These are phyloP conservation scores for Venustaconcha ellipsiformis DNA, from an alignment of 1,140 invertebrate species.

Conservation along the genomic window DNA sequence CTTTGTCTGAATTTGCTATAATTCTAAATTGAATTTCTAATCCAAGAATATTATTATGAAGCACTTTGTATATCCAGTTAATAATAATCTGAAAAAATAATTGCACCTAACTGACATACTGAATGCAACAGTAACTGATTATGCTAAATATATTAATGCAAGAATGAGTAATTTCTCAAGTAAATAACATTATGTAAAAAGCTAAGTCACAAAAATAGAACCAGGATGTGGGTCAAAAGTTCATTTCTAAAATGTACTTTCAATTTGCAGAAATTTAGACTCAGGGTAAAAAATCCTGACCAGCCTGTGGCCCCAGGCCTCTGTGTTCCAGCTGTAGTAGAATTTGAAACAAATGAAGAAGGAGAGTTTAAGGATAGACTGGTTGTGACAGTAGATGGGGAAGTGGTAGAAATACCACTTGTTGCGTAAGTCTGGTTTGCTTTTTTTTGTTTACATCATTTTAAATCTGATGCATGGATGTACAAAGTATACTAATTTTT, in stretches of 20 bases:
- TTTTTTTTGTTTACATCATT: background rate
- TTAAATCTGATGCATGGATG: background rate
- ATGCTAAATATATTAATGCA: no score
- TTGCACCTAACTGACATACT: no score
- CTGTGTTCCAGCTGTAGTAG: constrained; percentile 58
- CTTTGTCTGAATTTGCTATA: no score
- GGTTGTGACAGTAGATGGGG: constrained; percentile 65
- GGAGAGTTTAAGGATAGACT: constrained; percentile 58
- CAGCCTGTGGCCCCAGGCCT: constrained; percentile 65
- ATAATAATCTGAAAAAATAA: no score
- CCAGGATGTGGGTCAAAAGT: no score
- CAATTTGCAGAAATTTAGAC: constrained; percentile 56
- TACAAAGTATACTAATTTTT: background rate
- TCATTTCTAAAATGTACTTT: background rate
- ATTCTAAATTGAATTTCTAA: no score
- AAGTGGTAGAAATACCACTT: constrained; percentile 66
- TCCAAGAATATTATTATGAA: no score
- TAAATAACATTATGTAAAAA: no score
- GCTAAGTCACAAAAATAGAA: no score
- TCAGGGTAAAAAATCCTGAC: constrained; percentile 67
- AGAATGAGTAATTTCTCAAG: no score
- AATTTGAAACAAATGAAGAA: constrained; percentile 57
- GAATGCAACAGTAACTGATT: no score
- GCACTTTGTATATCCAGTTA: no score
- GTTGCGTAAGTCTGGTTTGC: constrained; percentile 54